These are phyloP conservation scores for Enteromius viviparus DNA, from an alignment of 2,797 vertebrate genomes.

Conservation along the genomic window DNA sequence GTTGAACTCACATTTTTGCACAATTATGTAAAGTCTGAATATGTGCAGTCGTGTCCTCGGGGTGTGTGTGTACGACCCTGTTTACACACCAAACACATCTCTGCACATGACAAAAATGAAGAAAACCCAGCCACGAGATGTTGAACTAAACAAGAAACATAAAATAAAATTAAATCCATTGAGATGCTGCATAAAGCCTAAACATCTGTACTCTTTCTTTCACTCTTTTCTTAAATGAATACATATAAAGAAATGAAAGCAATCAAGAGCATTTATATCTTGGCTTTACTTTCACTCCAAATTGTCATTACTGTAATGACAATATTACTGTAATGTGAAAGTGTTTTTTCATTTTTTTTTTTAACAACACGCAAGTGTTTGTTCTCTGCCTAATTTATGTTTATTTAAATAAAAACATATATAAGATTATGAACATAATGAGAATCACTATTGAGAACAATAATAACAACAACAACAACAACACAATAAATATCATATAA, in stretches of 20 bases:
- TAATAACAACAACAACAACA: neutral
- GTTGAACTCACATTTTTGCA: constrained; percentile 55
- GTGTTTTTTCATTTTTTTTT: too few relatives aligned
- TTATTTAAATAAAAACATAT: neutral
- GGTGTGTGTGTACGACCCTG: constrained; percentile 3
- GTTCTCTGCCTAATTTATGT: neutral
- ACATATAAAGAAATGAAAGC: neutral
- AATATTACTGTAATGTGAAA: neutral
- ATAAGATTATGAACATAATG: neutral
- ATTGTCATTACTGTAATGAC: neutral
- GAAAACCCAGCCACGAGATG: neutral
- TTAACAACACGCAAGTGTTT: neutral
- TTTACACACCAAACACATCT: constrained; percentile 13
- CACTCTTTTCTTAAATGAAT: neutral
- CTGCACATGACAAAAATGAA: neutral
- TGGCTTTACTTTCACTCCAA: neutral
- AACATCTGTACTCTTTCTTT: neutral
- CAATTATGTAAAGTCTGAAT: constrained; percentile 50
- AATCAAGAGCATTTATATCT: neutral
- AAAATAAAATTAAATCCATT: neutral
- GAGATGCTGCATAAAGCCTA: neutral
- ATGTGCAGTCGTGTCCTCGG: neutral
- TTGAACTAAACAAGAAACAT: neutral
- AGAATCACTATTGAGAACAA: neutral
- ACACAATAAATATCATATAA: neutral